Conservation (phyloP, 2,888 invertebrate genomes). For the Pyrocoelia pectoralis region DNA sequence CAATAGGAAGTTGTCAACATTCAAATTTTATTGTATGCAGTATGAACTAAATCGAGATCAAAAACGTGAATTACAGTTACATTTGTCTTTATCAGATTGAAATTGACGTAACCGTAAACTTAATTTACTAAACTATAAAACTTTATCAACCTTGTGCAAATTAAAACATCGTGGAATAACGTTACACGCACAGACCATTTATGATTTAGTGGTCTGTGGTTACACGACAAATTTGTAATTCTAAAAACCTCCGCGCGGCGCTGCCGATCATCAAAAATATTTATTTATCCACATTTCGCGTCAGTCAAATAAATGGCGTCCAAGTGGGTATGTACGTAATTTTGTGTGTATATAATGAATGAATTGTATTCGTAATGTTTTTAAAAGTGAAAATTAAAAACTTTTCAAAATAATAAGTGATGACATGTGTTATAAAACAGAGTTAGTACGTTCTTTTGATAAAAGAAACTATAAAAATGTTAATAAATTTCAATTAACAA, state of each 20-base stretch:
- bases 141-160: too few species aligned
- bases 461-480: constrained; percentile 25
- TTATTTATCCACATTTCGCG: constrained; percentile 44
- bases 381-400: constrained; percentile 35
- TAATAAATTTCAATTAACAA: constrained; percentile 35
- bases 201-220: too few species aligned
- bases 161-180: too few species aligned
- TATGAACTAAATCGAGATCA: too few species aligned
- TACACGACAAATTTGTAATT: constrained; percentile 4
- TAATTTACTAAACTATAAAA: too few species aligned
- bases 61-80: too few species aligned
- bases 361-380: constrained; percentile 50
- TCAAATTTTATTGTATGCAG: too few species aligned
- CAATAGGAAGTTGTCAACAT: too few species aligned
- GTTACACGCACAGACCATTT: too few species aligned
- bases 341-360: constrained; percentile 58
- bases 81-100: too few species aligned
- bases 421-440: constrained; percentile 17
- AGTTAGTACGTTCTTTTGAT: constrained; percentile 17
- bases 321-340: constrained; percentile 58
- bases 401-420: constrained; percentile 19
- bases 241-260: constrained; percentile 16
- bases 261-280: constrained; percentile 23
- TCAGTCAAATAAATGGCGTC: constrained; percentile 62
- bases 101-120: too few species aligned